Base-by-base conservation (phyloP, 1,140 invertebrate genomes). In the Solenopsis invicta region DNA sequence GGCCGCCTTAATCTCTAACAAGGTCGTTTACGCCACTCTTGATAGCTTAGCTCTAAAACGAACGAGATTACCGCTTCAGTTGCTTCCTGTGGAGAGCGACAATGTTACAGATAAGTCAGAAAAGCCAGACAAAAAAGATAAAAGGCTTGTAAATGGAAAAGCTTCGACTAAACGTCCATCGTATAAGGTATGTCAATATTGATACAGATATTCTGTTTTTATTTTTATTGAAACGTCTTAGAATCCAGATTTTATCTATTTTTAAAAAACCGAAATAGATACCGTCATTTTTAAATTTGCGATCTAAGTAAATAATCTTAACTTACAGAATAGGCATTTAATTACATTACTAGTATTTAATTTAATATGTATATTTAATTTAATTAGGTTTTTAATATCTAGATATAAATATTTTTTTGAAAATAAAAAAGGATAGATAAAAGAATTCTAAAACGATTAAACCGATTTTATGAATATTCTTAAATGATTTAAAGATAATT, bases 31-130 rank as follows among this genome's bases (percentile, higher is more conserved):
- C 85, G 92, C 92, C 37, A 94, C 94, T 6, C 88, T 95, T 16
- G 94, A 95, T 74, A 94, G 94, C 87, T 87, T 95, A 34, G 95
- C 94, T n/a, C 74, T 95, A 9, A 94, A 93, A 45, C 88, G 93
- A 80, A 88, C 93, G 6, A 93, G 91, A 6, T 84, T 95, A 41
- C 94, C 94, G 18, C 67, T 95, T 18, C 91, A 92, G 45, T 86
- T 95, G 80, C 84, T 94, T 29, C 93, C 94, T 50, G 85, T 91
- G 61, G 90, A 91, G 41, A 87, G 91, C 67, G 76, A 91, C 64
- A 90, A 92, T 59, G 85, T 87, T 29, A 56, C 21, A 12, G 69
- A 62, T 24, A 72, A n/a, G 4, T 45, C 37, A n/a, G 87, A 84
- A 9, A 54, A 85, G 37, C 45, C 37, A 21, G 87, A 84, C 12